Percentiles rank a stretch among this genome's conserved stretches.
These are phyloP conservation scores for Lasioglossum zephyrum DNA, from an alignment of 2,888 invertebrate genomes.

Conservation along the genomic window DNA sequence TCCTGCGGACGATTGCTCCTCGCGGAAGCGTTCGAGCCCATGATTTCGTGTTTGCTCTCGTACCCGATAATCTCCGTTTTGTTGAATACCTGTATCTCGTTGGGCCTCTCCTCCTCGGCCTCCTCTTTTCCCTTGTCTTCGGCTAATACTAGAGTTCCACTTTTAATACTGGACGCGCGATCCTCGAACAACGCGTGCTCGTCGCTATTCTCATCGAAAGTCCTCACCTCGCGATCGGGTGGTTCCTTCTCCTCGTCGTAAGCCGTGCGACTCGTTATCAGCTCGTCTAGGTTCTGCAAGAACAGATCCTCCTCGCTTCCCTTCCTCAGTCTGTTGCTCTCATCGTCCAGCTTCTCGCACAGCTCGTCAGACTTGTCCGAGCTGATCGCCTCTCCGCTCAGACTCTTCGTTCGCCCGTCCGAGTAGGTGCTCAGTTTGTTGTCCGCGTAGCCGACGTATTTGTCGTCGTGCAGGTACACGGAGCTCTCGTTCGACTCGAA, in stretches of 20 bases:
- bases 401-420: constrained; percentile 75
- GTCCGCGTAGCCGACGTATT: constrained; percentile 68
- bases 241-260: not conserved
- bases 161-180: constrained; percentile 39
- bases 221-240: not conserved
- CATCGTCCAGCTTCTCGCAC: constrained; percentile 69
- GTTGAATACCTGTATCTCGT: constrained; percentile 54
- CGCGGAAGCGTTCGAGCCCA: constrained; percentile 65
- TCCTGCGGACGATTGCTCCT: constrained; percentile 76
- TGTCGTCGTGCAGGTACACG: constrained; percentile 74
- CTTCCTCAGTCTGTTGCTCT: constrained; percentile 66
- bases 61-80: constrained; percentile 65
- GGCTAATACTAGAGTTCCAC: constrained; percentile 30
- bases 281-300: constrained; percentile 33
- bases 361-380: constrained; percentile 76
- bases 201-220: not conserved
- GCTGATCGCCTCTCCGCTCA: constrained; percentile 78
- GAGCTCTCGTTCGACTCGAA: constrained; percentile 82
- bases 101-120: constrained; percentile 42
- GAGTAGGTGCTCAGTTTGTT: constrained; percentile 71
- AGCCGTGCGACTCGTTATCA: constrained; percentile 24
- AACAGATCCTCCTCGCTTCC: constrained; percentile 25
- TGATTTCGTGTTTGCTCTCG: constrained; percentile 67
- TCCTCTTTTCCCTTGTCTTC: not conserved
- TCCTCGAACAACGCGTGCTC: constrained; percentile 6